Base-by-base conservation (phyloP, 2,797 vertebrate genomes). In the Caiman crocodilus region DNA sequence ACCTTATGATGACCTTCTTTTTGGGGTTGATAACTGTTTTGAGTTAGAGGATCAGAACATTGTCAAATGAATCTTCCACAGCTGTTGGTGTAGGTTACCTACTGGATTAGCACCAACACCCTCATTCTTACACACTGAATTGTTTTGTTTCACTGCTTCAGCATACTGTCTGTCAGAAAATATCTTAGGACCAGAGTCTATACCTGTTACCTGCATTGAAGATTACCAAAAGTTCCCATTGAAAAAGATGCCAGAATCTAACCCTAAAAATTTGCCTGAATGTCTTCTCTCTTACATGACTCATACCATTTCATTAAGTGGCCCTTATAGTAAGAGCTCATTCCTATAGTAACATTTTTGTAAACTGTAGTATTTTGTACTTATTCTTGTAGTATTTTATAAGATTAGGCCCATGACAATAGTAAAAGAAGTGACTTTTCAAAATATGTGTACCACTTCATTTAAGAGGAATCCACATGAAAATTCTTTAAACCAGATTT, bases 111-210 rank as follows among this genome's bases (percentile, higher is more conserved):
- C 84, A 25, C 32, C 84, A 20, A 79, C 79, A 28, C 4, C 79
- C 4, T 79, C 18, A 35, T 21, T 69, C 20, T 91, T 65, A 15
- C 7, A 77, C 8, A 0, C 2, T 75, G 67, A 67, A 77, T 30
- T 86, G 9, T 9, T 32, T 76, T 76, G 42, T 28, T 32, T 73
- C 10, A 67, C 7, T 7, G 88, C 57, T 90, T 6, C 1, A 3
- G 35, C 14, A 25, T 83, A 2, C 32, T 84, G 64, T 6, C 3
- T 30, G 3, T 88, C 85, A 59, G 82, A 55, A 16, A 86, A 4
- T 0, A 2, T 5, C 10, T 76, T 30, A 56, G 0, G 0, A 42
- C 32, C 30, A 59, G 32, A 80, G 2, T 1, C 0, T 2, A 1
- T 81, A 86, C 76, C 30, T 80, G 16, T 63, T 74, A 4, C 3